A percentile compares a stretch with the other conserved stretches of the same genome.
These are phyloP conservation scores for Rhinophrynus dorsalis DNA, from an alignment of 2,797 vertebrate genomes.

Conservation along the genomic window DNA sequence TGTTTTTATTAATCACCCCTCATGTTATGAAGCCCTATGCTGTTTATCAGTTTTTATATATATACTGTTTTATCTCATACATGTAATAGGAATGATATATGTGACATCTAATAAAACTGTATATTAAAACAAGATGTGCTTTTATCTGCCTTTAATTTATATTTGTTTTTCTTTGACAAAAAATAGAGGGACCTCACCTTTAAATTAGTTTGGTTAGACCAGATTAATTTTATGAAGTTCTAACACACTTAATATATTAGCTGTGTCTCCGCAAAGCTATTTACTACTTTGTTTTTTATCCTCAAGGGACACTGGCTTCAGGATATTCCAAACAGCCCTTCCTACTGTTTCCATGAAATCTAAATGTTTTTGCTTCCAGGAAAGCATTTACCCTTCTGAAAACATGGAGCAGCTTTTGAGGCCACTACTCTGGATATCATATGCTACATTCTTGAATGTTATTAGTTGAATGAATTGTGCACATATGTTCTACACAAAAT, in stretches of 20 bases:
- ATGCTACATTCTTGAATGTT: conserved; percentile 40
- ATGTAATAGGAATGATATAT: not conserved
- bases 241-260: conserved; percentile 28
- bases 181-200: not conserved
- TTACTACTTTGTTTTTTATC: conserved; percentile 25
- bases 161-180: not conserved
- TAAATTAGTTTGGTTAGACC: conserved; percentile 3
- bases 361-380: conserved; percentile 34
- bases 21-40: too few relatives aligned
- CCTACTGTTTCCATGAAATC: conserved; percentile 36
- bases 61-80: too few relatives aligned
- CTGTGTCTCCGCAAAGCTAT: conserved; percentile 18
- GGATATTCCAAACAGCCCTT: conserved; percentile 19
- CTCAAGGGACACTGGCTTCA: not conserved
- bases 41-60: too few relatives aligned
- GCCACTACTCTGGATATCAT: conserved; percentile 28
- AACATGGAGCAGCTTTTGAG: conserved; percentile 20
- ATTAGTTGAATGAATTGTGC: not conserved
- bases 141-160: not conserved
- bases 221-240: conserved; percentile 17
- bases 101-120: not conserved
- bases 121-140: not conserved
- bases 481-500: conserved; percentile 30
- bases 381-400: conserved; percentile 31
- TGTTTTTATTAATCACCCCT: too few relatives aligned